Percentiles rank a stretch among this genome's conserved stretches.
These are phyloP conservation scores for Cataglyphis cursor DNA, from an alignment of 2,888 invertebrate genomes.

Conservation along the genomic window DNA sequence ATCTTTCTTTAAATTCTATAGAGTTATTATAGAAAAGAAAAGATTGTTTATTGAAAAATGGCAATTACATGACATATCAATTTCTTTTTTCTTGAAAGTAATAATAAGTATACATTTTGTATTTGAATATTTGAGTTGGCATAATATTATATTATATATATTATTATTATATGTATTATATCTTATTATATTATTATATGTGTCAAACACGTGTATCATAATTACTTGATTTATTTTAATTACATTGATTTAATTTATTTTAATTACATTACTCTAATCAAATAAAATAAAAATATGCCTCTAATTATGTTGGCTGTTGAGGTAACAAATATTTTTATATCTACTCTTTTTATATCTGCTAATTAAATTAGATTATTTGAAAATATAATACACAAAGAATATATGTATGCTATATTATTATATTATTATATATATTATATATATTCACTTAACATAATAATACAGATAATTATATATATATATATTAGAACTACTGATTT, in stretches of 20 bases:
- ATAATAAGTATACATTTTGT: neutral
- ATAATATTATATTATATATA: constrained; percentile 12
- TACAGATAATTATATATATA: neutral
- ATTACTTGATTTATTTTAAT: constrained; percentile 21
- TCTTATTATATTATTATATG: neutral
- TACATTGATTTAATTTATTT: neutral
- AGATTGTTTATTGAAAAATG: neutral
- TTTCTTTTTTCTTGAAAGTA: neutral
- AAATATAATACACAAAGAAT: neutral
- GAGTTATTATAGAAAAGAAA: constrained; percentile 1
- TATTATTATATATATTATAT: neutral
- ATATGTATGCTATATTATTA: neutral
- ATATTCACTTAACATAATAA: neutral
- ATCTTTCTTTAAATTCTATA: neutral
- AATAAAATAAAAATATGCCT: neutral
- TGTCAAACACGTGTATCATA: constrained; percentile 13
- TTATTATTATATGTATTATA: neutral
- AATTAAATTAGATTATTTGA: neutral
- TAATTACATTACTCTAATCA: neutral
- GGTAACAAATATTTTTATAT: neutral
- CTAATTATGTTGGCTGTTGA: neutral
- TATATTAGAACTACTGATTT: neutral
- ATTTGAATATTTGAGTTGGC: neutral
- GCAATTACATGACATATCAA: neutral
- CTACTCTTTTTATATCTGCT: too few relatives aligned